Evolutionary conservation across 2,888 invertebrate genomes (phyloP).

Genomic region (Trichopria drosophilae): DNA sequence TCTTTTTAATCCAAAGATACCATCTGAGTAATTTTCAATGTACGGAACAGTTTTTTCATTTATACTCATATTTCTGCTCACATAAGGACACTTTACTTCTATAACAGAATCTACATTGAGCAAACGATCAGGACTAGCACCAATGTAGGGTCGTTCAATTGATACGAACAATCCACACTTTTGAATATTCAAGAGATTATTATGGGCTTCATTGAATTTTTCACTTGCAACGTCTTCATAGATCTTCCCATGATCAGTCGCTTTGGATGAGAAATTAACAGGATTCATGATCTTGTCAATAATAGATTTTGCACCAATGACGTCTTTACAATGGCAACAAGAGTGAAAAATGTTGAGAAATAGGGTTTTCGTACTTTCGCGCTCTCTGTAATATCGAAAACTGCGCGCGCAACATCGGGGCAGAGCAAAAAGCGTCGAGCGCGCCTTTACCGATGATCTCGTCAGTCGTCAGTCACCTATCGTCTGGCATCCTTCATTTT

Average conservation of each 20-base stretch:
- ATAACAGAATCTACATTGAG: conserved; percentile 21
- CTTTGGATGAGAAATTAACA: conserved; percentile 6
- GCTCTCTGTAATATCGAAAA: no score
- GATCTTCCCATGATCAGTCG: conserved; percentile 1
- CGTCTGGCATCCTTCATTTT: no score
- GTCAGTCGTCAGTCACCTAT: no score
- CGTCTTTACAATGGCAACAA: no score
- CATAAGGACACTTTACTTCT: conserved; percentile 27
- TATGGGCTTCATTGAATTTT: background rate
- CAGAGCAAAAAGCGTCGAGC: no score
- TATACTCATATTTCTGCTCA: conserved; percentile 1
- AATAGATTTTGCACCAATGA: no score
- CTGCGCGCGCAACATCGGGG: no score
- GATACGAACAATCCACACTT: conserved; percentile 27
- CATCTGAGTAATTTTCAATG: conserved; percentile 1
- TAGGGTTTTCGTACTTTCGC: no score
- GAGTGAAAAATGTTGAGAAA: no score
- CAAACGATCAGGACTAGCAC: conserved; percentile 29
- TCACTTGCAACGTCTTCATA: conserved; percentile 9
- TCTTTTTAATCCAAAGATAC: conserved; percentile 24
- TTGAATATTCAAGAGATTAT: background rate
- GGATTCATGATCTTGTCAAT: no score
- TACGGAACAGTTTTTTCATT: conserved; percentile 15
- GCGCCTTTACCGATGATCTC: no score
- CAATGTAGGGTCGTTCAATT: conserved; percentile 20